These are phyloP conservation scores for Thalassarche chlororhynchos DNA, from an alignment of 2,113 vertebrate species.

Conservation along the genomic window DNA sequence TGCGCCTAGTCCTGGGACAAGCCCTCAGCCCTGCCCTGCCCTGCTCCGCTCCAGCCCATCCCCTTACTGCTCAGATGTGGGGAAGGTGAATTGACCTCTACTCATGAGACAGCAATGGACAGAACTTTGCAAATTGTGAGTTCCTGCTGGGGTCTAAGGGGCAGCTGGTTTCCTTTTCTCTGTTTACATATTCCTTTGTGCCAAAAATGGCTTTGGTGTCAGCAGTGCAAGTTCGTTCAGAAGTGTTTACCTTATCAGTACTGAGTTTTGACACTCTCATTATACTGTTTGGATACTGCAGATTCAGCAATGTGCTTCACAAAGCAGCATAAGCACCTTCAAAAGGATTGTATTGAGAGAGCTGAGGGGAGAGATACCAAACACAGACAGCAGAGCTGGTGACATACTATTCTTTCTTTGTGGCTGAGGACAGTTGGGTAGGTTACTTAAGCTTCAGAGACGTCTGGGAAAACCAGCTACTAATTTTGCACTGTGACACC, in stretches of 20 bases:
- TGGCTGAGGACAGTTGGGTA: background rate
- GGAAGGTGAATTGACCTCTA: background rate
- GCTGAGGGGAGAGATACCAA: background rate
- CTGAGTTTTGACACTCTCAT: background rate
- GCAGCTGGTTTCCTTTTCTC: background rate
- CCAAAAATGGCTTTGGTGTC: background rate
- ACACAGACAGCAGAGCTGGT: background rate
- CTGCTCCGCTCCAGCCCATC: background rate
- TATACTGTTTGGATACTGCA: background rate
- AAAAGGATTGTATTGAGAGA: background rate
- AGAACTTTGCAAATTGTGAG: background rate
- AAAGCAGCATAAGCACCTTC: background rate
- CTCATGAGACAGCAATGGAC: background rate
- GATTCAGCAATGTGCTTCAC: background rate
- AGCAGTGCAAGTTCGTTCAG: background rate
- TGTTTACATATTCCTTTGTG: background rate
- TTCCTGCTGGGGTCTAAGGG: background rate
- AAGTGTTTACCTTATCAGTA: background rate
- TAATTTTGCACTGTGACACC: background rate
- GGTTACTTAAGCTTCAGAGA: background rate
- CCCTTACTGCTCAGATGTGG: rapidly evolving
- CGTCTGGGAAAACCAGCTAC: background rate
- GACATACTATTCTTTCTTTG: background rate
- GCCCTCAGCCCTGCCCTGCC: background rate
- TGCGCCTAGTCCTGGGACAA: background rate